Evolutionary conservation across 1,140 invertebrate species (phyloP).

Genomic region (Drosophila oshimai): DNA sequence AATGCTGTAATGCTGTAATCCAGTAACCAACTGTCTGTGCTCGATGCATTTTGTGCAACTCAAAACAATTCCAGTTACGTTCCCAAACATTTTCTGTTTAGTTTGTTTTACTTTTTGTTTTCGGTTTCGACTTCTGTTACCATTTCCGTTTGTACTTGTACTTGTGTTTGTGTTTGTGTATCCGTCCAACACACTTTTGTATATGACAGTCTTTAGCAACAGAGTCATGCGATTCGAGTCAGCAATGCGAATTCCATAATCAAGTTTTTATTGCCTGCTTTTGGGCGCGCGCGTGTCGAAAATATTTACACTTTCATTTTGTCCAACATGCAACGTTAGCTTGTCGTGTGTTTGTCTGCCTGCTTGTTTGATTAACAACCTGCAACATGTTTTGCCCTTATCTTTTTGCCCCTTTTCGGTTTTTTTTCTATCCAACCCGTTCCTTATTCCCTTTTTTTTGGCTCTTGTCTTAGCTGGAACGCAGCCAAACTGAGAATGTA

Average conservation of each 20-base stretch:
- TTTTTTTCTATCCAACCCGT: neutral
- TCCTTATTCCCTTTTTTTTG: neutral
- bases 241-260: slow-evolving; percentile 25
- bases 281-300: slow-evolving; percentile 40
- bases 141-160: neutral
- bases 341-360: slow-evolving; percentile 39
- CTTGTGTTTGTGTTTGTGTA: slow-evolving; percentile 10
- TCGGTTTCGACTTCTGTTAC: slow-evolving; percentile 8
- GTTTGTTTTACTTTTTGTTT: slow-evolving; percentile 22
- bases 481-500: slow-evolving; percentile 45
- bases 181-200: slow-evolving; percentile 20
- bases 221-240: slow-evolving; percentile 15
- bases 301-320: slow-evolving; percentile 55
- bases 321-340: slow-evolving; percentile 48
- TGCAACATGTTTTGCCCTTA: slow-evolving; percentile 49
- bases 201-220: slow-evolving; percentile 44
- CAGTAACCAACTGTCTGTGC: slow-evolving; percentile 57
- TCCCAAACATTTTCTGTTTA: slow-evolving; percentile 8
- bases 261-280: slow-evolving; percentile 49
- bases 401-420: slow-evolving; percentile 2
- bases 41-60: slow-evolving; percentile 71
- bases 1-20: slow-evolving; percentile 48
- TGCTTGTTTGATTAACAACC: slow-evolving; percentile 55
- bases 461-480: slow-evolving; percentile 29
- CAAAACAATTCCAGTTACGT: slow-evolving; percentile 45